Percentiles rank a stretch among this genome's conserved stretches.
phyloP scores from a whole-genome alignment of 1,140 invertebrate species.

The Rhopalosiphum maidis region DNA sequence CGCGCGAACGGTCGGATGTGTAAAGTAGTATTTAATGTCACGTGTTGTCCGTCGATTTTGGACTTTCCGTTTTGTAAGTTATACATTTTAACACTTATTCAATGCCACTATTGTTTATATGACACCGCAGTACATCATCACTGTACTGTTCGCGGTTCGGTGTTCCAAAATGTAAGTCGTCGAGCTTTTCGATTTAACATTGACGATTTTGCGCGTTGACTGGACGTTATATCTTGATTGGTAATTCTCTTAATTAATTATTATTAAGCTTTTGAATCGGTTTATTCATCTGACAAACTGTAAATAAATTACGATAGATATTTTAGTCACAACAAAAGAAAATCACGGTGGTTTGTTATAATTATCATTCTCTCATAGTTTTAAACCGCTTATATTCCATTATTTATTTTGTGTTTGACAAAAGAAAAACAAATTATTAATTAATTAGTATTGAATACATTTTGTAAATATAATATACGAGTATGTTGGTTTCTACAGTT shows the following conservation, averaged over 20 bases:
- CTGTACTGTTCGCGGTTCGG: too few relatives aligned
- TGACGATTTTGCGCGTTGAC: neutral
- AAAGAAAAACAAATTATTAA: neutral
- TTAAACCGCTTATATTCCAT: neutral
- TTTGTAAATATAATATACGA: neutral
- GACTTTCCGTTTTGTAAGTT: neutral
- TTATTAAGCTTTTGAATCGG: neutral
- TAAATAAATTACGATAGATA: neutral
- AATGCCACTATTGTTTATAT: neutral
- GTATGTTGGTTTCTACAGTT: neutral
- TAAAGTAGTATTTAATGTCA: neutral
- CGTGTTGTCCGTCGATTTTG: neutral
- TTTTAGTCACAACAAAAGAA: neutral
- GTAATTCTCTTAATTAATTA: neutral
- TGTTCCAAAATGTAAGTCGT: neutral
- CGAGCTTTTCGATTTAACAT: neutral
- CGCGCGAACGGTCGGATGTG: neutral
- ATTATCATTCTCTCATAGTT: neutral
- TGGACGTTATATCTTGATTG: neutral
- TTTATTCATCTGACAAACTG: neutral
- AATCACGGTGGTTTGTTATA: neutral
- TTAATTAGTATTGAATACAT: neutral
- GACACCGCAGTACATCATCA: neutral
- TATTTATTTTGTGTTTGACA: neutral
- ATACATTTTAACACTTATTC: too few relatives aligned